Percentiles rank a stretch among this genome's conserved stretches.
phyloP scores from a whole-genome alignment of 2,113 vertebrate species.

The Phaethon lepturus region DNA sequence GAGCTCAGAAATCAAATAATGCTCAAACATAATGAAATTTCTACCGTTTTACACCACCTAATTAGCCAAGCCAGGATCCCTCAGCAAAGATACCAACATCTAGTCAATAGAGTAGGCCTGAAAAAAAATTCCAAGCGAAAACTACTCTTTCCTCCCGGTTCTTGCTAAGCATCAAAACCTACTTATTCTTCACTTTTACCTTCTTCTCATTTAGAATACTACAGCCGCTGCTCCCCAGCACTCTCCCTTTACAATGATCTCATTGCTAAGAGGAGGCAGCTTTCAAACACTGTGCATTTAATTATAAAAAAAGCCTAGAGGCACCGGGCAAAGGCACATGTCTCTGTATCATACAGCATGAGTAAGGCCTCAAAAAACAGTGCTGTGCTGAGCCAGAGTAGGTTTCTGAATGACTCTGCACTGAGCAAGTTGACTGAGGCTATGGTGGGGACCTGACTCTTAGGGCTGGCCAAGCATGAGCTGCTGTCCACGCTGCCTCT shows the following conservation, averaged over 20 bases:
- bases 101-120: background rate
- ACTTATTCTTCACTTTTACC: background rate
- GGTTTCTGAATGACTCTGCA: background rate
- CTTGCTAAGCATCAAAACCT: background rate
- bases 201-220: background rate
- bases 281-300: background rate
- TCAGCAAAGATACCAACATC: background rate
- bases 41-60: background rate
- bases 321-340: background rate
- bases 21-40: background rate
- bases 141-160: background rate
- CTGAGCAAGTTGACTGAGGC: background rate
- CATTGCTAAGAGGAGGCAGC: background rate
- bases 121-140: background rate
- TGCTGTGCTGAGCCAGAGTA: background rate
- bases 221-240: background rate
- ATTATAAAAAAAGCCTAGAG: background rate
- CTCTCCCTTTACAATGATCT: background rate
- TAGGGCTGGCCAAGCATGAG: background rate
- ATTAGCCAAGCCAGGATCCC: background rate
- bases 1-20: background rate
- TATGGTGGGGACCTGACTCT: background rate
- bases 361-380: background rate
- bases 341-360: background rate
- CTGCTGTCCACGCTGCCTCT: background rate